Evolutionary conservation across 2,888 invertebrate genomes (phyloP).

Genomic region (Macaria liturata): DNA sequence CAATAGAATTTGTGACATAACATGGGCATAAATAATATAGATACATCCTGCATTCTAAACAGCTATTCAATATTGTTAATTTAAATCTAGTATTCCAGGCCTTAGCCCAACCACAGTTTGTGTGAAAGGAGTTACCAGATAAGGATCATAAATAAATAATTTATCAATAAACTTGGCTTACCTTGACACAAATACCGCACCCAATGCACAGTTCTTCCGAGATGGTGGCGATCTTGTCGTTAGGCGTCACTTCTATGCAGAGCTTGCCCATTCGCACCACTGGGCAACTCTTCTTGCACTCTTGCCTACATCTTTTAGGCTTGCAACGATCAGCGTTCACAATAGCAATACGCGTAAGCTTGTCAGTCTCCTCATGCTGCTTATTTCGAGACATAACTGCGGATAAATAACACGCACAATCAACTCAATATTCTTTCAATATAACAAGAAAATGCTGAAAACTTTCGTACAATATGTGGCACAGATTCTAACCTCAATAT

Average conservation of each 20-base stretch:
- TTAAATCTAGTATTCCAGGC: too few relatives aligned
- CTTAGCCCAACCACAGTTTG: too few relatives aligned
- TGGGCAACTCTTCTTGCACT: constrained; percentile 99
- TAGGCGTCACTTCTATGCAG: constrained; percentile 98
- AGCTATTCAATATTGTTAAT: too few relatives aligned
- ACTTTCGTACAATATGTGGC: constrained; percentile 64
- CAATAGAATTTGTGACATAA: too few relatives aligned
- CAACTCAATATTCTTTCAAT: constrained; percentile 11
- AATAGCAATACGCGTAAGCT: constrained; percentile 98
- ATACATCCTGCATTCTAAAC: too few relatives aligned
- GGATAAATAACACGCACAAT: constrained; percentile 34
- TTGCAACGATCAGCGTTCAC: constrained; percentile 99
- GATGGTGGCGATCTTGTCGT: constrained; percentile 97
- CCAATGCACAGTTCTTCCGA: constrained; percentile 99
- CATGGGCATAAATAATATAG: too few relatives aligned
- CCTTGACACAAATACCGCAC: constrained; percentile 99
- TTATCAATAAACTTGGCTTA: constrained; percentile 56
- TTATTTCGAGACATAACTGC: constrained; percentile 83
- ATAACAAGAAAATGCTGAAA: constrained; percentile 34
- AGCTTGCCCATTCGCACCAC: constrained; percentile 99
- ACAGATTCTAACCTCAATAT: constrained; percentile 71
- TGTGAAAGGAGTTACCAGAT: neutral
- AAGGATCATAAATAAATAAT: constrained; percentile 17
- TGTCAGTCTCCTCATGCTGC: constrained; percentile 92
- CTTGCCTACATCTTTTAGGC: constrained; percentile 99